Evolutionary conservation across 2,113 vertebrate genomes (phyloP), one percentile per base, ranked within the genome.

Genomic region (Pituophis catenifer): DNA sequence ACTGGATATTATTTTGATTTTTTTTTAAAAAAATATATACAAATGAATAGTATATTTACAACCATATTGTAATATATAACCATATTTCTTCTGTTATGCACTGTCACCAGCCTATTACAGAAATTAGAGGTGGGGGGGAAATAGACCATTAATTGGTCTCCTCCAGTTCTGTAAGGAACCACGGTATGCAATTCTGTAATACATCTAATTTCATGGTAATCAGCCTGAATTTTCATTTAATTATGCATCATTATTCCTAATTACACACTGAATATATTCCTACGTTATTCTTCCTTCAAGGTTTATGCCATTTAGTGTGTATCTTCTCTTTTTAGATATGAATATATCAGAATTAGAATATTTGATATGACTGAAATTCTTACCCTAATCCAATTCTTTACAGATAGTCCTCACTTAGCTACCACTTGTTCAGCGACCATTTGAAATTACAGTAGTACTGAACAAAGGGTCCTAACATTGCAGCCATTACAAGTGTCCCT

Each of bases 201-300:
- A 75, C 33, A 91, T 91, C 53, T 93, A 91, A 91, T 91, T 75
- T 91, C 90, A 90, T 81, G 85, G 38, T 93, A 81, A 91, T 93
- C 85, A 91, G 50, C 50, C 24, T 70, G 59, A 88, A 87, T 57
- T 91, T 91, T 24, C 86, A 21, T 21, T 81, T 91, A 50, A 88
- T 93, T 88, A 75, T 48, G 89, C 62, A 38, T 75, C 86, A 88
- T 93, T 93, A 91, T 1, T 91, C 89, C 91, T 91, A 93, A 91
- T 93, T 93, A 93, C 53, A 75, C 24, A 57, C 70, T 7, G 17
- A 92, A 57, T n/a, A 86, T 86, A 53, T 58, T 75, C 52, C 19
- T 81, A 75, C 7, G 2, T 58, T 57, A 38, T 91, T 86, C 11
- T 91, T 91, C 24, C 90, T 91, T 50, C 87, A 92, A 57, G 58